phyloP scores from a whole-genome alignment of 2,797 vertebrate genomes.

The Hipposideros larvatus region DNA sequence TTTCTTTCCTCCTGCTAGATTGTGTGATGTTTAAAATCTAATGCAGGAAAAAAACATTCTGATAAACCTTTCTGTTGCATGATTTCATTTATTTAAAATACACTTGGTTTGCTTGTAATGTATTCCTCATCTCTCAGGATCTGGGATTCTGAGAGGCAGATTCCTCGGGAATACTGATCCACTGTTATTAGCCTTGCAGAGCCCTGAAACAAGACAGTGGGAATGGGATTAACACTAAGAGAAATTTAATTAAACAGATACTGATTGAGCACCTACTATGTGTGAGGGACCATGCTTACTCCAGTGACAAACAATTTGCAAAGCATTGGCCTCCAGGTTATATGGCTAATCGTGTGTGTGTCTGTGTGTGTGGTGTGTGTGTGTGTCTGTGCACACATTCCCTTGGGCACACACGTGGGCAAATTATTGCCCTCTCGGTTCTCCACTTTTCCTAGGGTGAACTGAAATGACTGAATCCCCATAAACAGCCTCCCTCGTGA shows the following conservation, averaged over 20 bases:
- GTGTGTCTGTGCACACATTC: background rate
- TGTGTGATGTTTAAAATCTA: slow-evolving; percentile 52
- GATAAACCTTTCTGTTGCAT: slow-evolving; percentile 32
- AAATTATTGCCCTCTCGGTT: background rate
- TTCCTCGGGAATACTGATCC: slow-evolving; percentile 48
- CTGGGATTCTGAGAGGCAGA: slow-evolving; percentile 55
- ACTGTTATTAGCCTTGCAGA: background rate
- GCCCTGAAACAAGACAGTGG: background rate
- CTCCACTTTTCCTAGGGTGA: slow-evolving; percentile 12
- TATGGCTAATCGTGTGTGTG: background rate
- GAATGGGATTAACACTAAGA: background rate
- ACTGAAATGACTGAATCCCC: slow-evolving; percentile 59
- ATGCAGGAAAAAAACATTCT: background rate
- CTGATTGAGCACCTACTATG: background rate
- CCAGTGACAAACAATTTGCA: background rate
- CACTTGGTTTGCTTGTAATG: slow-evolving; percentile 65
- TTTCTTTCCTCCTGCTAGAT: slow-evolving; percentile 50
- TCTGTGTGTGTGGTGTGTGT: background rate
- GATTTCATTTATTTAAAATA: slow-evolving; percentile 56
- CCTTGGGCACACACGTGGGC: background rate
- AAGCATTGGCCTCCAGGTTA: background rate
- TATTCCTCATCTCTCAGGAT: slow-evolving; percentile 57
- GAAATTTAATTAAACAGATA: slow-evolving; percentile 44
- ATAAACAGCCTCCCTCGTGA: slow-evolving; percentile 58
- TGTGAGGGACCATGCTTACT: background rate